A percentile compares a stretch with the other conserved stretches of the same genome.
Evolutionary conservation across 2,888 invertebrate species (phyloP).

Genomic region (Sisyra terminalis): DNA sequence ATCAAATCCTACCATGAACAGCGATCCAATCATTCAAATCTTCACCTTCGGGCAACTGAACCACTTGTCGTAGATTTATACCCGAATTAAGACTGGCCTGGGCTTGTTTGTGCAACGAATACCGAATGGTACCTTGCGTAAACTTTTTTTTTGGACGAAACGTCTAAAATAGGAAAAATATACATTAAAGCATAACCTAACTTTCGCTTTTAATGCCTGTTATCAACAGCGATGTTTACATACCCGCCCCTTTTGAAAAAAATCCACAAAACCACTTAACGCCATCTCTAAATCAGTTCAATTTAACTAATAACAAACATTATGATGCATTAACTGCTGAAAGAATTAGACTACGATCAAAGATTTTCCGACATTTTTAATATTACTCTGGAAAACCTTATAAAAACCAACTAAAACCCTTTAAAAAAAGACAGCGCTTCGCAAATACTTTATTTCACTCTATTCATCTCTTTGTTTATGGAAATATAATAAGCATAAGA

Average conservation of each 20-base stretch:
- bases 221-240: constrained; percentile 12
- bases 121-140: constrained; percentile 70
- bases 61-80: constrained; percentile 65
- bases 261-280: constrained; percentile 53
- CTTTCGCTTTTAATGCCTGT: neutral
- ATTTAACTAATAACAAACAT: constrained; percentile 2
- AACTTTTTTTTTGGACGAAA: constrained; percentile 81
- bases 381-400: too few species aligned
- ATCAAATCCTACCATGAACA: constrained; percentile 53
- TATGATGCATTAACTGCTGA: too few species aligned
- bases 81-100: constrained; percentile 82
- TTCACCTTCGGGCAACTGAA: constrained; percentile 67
- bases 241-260: constrained; percentile 66
- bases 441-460: too few species aligned
- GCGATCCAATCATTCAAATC: constrained; percentile 85
- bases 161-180: constrained; percentile 39
- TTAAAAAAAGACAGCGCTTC: too few species aligned
- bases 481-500: too few species aligned
- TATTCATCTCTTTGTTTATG: too few species aligned
- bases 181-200: constrained; percentile 2
- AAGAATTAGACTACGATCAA: too few species aligned
- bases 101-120: constrained; percentile 78
- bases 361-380: too few species aligned
- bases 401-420: too few species aligned
- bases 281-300: constrained; percentile 30